These are phyloP conservation scores for Agrotis puta DNA, from an alignment of 2,888 invertebrate genomes.

Conservation along the genomic window DNA sequence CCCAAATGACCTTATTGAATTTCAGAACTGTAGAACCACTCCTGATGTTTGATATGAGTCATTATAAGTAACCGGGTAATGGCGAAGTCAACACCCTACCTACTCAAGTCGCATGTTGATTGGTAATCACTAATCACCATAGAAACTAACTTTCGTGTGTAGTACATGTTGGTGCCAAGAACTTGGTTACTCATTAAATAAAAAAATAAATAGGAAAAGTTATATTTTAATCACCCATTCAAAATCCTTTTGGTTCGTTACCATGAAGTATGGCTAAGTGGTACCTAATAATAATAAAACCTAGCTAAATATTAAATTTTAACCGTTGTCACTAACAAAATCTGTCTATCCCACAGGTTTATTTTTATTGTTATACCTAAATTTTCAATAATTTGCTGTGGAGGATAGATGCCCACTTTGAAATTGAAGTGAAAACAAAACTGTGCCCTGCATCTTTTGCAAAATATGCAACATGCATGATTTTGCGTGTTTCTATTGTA, in stretches of 20 bases:
- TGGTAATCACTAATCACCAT: slow-evolving; percentile 26
- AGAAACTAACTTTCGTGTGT: slow-evolving; percentile 20
- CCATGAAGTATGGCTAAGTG: not conserved
- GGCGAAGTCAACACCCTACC: slow-evolving; percentile 4
- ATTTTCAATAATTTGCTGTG: too few species aligned
- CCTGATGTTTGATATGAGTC: not conserved
- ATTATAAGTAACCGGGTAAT: not conserved
- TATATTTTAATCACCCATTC: slow-evolving; percentile 9
- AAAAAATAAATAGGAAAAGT: slow-evolving; percentile 17
- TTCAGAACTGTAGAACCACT: not conserved
- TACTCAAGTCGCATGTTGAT: slow-evolving; percentile 7
- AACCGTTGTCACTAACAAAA: not conserved
- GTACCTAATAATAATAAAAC: not conserved
- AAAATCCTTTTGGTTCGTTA: not conserved
- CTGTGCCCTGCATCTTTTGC: not conserved
- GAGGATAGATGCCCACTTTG: too few species aligned
- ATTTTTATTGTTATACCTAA: too few species aligned
- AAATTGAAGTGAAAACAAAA: too few species aligned
- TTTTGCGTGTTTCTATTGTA: not conserved
- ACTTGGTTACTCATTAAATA: not conserved
- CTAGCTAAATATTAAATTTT: not conserved
- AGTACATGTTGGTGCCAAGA: not conserved
- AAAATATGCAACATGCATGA: not conserved
- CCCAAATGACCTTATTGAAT: not conserved
- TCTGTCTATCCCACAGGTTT: too few species aligned